Percentiles rank a stretch among this genome's conserved stretches.
These are phyloP conservation scores for Pasiphila rectangulata DNA, from an alignment of 2,888 invertebrate genomes.

Conservation along the genomic window DNA sequence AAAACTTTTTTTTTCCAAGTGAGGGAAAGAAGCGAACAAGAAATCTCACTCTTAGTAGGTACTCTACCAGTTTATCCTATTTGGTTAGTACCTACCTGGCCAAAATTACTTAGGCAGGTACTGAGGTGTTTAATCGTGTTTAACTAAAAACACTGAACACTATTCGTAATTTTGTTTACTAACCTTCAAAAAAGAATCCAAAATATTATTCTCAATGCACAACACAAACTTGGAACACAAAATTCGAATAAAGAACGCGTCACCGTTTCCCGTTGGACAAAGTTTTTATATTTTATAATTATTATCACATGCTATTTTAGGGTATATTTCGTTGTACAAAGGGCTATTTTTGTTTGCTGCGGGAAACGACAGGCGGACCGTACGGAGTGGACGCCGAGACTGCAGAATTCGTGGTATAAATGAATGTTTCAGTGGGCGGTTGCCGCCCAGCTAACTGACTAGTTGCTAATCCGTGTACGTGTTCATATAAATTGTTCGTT, in stretches of 20 bases:
- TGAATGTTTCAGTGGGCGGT: conserved; percentile 69
- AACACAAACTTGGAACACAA: conserved; percentile 56
- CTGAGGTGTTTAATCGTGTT: no score
- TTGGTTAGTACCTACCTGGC: no score
- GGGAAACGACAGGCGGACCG: conserved; percentile 78
- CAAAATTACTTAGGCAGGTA: no score
- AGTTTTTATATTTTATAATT: conserved; percentile 26
- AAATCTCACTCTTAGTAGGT: no score
- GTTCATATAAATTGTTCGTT: background rate
- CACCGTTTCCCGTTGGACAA: conserved; percentile 54
- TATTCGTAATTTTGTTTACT: no score
- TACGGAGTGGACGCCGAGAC: conserved; percentile 81
- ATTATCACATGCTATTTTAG: conserved; percentile 42
- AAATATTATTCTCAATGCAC: conserved; percentile 51
- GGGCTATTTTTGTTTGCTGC: conserved; percentile 45
- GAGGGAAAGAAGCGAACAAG: no score
- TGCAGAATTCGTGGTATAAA: conserved; percentile 31
- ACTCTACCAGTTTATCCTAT: no score
- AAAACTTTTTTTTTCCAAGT: no score
- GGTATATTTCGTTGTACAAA: conserved; percentile 37
- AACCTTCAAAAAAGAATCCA: conserved; percentile 58
- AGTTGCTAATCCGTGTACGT: conserved; percentile 1
- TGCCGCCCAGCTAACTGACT: conserved; percentile 50
- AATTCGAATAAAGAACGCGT: conserved; percentile 51
- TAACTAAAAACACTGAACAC: no score